Conservation (phyloP, 2,888 invertebrate genomes). For the Eupithecia vulgata region DNA sequence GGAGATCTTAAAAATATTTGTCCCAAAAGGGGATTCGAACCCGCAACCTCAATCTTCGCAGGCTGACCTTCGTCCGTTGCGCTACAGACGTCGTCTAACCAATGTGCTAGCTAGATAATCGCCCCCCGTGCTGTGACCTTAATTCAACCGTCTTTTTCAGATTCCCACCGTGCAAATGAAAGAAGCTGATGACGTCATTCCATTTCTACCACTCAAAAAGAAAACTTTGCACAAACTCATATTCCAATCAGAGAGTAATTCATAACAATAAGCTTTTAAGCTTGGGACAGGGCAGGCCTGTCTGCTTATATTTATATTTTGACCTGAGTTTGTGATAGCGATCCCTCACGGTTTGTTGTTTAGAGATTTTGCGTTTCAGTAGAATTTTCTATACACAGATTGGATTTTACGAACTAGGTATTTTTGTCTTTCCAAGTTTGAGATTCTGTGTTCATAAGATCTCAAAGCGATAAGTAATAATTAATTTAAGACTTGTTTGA, state of each 20-base stretch:
- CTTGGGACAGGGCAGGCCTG: not conserved
- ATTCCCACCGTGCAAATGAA: constrained; percentile 76
- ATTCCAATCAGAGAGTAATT: constrained; percentile 51
- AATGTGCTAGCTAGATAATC: not conserved
- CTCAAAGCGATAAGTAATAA: constrained; percentile 35
- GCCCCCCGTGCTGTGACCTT: not conserved
- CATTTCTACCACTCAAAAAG: constrained; percentile 67
- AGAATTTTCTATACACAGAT: not conserved
- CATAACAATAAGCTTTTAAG: constrained; percentile 32
- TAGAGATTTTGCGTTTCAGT: not conserved
- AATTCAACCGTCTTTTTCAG: constrained; percentile 53
- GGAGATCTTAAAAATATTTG: too few species aligned
- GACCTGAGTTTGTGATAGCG: not conserved
- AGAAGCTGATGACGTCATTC: constrained; percentile 77
- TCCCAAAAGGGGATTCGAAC: too few species aligned
- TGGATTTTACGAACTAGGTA: not conserved
- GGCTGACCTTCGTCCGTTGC: too few species aligned
- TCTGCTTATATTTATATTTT: not conserved
- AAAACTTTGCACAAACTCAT: constrained; percentile 71
- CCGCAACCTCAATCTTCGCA: too few species aligned
- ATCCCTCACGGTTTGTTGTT: not conserved
- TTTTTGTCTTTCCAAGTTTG: not conserved
- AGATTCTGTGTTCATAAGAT: constrained; percentile 25
- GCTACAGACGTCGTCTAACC: too few species aligned
- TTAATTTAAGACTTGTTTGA: constrained; percentile 23